Evolutionary conservation across 2,888 invertebrate species (phyloP).

Genomic region (Temnothorax rugatulus): DNA sequence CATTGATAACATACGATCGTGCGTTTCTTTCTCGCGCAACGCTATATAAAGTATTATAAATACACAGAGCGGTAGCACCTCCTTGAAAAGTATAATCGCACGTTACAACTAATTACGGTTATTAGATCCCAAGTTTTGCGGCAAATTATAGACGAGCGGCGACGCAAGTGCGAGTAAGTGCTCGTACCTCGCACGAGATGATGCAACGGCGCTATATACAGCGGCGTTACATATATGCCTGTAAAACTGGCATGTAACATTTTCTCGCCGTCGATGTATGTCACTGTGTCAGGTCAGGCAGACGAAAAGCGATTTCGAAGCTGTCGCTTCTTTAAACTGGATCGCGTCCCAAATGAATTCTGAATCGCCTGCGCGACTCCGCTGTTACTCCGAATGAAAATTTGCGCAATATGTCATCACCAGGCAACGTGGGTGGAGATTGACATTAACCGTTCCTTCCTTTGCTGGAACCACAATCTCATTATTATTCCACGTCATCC

Average conservation of each 20-base stretch:
- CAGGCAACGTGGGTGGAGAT: conserved; percentile 2
- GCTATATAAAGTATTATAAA: background rate
- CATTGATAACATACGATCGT: background rate
- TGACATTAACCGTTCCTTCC: conserved; percentile 37
- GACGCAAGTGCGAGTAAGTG: background rate
- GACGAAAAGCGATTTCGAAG: conserved; percentile 7
- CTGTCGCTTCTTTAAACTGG: background rate
- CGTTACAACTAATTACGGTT: conserved; percentile 11
- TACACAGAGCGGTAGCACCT: conserved; percentile 2
- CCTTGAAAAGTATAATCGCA: background rate
- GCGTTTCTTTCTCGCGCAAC: background rate
- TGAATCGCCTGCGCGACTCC: background rate
- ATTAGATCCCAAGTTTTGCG: conserved; percentile 23
- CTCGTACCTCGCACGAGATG: background rate
- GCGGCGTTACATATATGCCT: background rate
- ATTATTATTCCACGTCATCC: conserved; percentile 19
- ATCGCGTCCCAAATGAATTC: background rate
- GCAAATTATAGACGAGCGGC: conserved; percentile 15
- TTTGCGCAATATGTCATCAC: conserved; percentile 40
- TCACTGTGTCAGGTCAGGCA: background rate
- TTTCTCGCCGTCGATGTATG: conserved; percentile 28
- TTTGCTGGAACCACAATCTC: background rate
- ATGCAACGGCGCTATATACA: background rate
- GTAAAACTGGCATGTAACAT: conserved; percentile 27
- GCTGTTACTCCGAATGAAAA: conserved; percentile 5